Base-by-base conservation (phyloP, 1,140 invertebrate genomes). In the Drosophila sp. region DNA sequence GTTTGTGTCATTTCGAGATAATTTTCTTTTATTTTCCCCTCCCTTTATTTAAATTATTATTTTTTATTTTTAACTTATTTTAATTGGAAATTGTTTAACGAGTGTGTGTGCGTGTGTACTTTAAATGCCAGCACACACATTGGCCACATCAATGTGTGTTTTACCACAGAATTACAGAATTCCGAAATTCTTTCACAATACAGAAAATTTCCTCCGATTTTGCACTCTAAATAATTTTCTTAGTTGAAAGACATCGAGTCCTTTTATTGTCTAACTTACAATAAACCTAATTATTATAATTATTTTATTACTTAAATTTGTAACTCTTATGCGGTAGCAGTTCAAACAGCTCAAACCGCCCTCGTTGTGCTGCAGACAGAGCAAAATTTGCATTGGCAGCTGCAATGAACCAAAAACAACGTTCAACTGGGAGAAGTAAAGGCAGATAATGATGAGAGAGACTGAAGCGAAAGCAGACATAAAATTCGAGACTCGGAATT, bases 81-180 rank as follows among this genome's bases (percentile, higher is more conserved):
- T 80, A 84, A 86, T 78, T 86, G 81, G 78, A 86, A 86, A 78
- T 62, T 53, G 56, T 64, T 70, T 43, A 53, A 69, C 25, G 16
- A 8, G 57, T 32, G 36, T 56, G 13, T 61, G 46, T 61, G 61
- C 56, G 40, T 41, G 41, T 58, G 13, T 48, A 48, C 58, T 48
- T 48, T 36, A 46, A 46, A 61, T 38, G 29, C 58, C 41, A 34
- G 29, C 43, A 38, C 61, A 72, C 69, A 86, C 62, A 78, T 80
- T 74, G 78, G 66, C 70, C 70, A 81, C 82, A 86, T 82, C 72
- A 86, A 86, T 87, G 82, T 71, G 58, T 75, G 81, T 78, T 84
- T 84, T 67, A 81, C 71, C 51, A 53, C 61, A 41, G 43, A 62
- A 66, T 63, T 66, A 36, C 58, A 18, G 2, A 36, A 43, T 34